Evolutionary conservation across 92 coral and sea anemone species (phyloP), one percentile per base, ranked within the genome.

Genomic region (Palythoa grandiflora): DNA sequence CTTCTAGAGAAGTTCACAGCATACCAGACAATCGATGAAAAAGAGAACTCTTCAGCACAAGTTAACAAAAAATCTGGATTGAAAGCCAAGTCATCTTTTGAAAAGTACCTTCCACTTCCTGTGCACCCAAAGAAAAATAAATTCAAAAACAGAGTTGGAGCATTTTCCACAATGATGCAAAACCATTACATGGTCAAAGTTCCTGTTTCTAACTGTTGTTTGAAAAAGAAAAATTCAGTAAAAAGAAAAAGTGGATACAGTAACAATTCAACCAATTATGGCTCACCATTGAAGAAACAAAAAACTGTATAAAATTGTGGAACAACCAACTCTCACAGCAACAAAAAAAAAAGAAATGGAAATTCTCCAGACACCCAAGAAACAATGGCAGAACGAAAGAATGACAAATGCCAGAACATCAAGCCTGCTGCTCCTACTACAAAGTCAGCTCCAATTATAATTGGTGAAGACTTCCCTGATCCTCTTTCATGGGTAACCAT

Each of bases 161-260:
- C 16, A 50, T 80, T 88, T 88, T 87, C 87, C 54, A 78, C 90
- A 38, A 87, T 79, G 90, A 88, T 88, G 91, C 66, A 88, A 80
- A 88, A 72, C 6, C 91, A 88, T 39, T 63, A 70, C 52, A 84
- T 16, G 53, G 78, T 74, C 1, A 17, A 74, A 15, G 79, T 74
- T 14, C 79, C 79, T 74, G 59, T 74, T 17, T n/a, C 55, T 44
- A 70, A 70, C 2, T 28, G 74, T 11, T 7, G 44, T 70, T 61
- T 17, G 28, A 0, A 16, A 37, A 70, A 12, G n/a, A 70, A 37
- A 35, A 70, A 70, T 11, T 37, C 74, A 35, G 39, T 70, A 16
- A 70, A 70, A 70, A 70, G 74, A 37, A 70, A 70, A 70, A 70
- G 74, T 12, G 17, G 9, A 68, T 12, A 5, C 66, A 59, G 17